These are phyloP conservation scores for Megaptera novaeangliae DNA, from an alignment of 2,113 vertebrate species.

Conservation along the genomic window DNA sequence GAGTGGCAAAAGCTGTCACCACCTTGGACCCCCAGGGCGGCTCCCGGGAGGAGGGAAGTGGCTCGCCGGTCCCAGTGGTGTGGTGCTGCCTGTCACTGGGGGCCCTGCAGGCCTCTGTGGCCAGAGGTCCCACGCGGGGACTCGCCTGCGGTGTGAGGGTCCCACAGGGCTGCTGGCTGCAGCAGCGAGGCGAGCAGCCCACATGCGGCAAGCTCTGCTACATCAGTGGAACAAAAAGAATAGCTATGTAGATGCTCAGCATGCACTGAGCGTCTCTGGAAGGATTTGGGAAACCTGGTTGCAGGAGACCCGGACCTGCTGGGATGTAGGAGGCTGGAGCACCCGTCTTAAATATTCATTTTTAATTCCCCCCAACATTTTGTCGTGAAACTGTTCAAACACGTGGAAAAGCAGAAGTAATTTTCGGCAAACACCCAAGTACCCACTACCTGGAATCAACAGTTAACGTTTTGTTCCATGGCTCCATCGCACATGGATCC, in stretches of 20 bases:
- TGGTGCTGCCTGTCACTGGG: too few species aligned
- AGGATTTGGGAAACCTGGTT: neutral
- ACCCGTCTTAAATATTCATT: neutral
- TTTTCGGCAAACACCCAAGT: neutral
- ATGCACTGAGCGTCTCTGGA: rapidly evolving
- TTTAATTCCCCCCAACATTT: neutral
- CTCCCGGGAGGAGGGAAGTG: rapidly evolving
- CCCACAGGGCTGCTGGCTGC: neutral
- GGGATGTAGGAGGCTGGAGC: neutral
- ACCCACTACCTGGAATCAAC: rapidly evolving
- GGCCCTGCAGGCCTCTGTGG: neutral
- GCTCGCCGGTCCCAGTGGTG: too few species aligned
- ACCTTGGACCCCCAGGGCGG: neutral
- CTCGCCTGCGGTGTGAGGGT: neutral
- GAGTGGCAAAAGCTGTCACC: neutral
- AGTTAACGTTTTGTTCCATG: rapidly evolving
- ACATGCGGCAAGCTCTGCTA: rapidly evolving
- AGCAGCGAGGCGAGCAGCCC: neutral
- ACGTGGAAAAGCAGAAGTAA: rapidly evolving
- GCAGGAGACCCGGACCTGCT: neutral
- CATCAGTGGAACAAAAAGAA: neutral
- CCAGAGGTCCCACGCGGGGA: neutral
- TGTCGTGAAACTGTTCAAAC: neutral
- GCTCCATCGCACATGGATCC: rapidly evolving
- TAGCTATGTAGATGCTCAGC: rapidly evolving